Evolutionary conservation across 2,113 vertebrate species (phyloP).

Genomic region (Laticauda laticaudata): DNA sequence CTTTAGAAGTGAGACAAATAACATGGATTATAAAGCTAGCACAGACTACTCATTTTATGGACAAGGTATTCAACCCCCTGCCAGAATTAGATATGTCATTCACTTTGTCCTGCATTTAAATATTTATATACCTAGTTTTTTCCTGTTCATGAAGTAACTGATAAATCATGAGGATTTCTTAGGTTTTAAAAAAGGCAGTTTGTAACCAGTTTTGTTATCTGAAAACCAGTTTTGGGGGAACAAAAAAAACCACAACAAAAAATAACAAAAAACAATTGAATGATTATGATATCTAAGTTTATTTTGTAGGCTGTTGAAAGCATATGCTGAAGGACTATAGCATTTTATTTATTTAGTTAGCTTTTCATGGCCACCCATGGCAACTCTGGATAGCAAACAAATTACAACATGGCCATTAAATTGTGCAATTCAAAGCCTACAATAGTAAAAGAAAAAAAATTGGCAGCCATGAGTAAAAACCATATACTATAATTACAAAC

Average conservation of each 20-base stretch:
- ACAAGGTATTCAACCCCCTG: neutral
- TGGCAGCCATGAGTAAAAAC: neutral
- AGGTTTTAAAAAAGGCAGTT: neutral
- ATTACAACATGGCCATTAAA: neutral
- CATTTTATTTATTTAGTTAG: neutral
- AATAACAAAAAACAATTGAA: neutral
- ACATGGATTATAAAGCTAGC: neutral
- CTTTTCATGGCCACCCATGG: neutral
- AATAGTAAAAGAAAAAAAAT: neutral
- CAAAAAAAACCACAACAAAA: neutral
- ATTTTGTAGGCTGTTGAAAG: neutral
- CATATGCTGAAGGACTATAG: neutral
- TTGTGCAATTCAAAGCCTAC: neutral
- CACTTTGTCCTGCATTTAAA: neutral
- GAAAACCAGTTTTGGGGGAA: neutral
- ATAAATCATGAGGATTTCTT: neutral
- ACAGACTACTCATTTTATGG: neutral
- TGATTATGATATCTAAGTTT: neutral
- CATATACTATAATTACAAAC: neutral
- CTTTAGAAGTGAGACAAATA: neutral
- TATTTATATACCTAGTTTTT: neutral
- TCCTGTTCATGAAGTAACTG: neutral
- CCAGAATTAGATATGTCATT: neutral
- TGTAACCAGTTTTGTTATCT: neutral
- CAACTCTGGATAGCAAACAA: neutral